Evolutionary conservation across 2,888 invertebrate genomes (phyloP), one percentile per base, ranked within the genome.

Genomic region (Lasius fuliginosus): DNA sequence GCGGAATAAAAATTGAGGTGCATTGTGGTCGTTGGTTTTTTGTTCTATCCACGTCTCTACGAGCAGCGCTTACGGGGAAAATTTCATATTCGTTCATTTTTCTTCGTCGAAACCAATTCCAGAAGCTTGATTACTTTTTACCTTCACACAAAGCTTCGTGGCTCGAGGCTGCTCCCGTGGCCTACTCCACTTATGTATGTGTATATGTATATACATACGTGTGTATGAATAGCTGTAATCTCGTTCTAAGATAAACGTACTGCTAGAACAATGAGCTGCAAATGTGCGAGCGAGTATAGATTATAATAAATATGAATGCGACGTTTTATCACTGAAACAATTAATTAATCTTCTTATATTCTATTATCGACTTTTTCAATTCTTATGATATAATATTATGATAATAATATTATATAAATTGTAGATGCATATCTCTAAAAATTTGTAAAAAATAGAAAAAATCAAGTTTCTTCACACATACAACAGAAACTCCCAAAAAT

Each of bases 41-140:
- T 82, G 87, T 85, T 85, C 69, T 53, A 60, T 69, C 81, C 46
- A 46, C 87, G 75, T 81, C 77, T 85, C 77, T 85, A 58, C 84
- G 85, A 83, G 69, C 85, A 81, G 73, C 88, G 92, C 91, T 92
- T 88, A 88, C 88, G 85, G 88, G 90, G 90, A 89, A 88, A 92
- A 91, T 90, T 91, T 92, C 89, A 87, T 90, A 87, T 90, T 91
- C 89, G 88, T 89, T 86, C 86, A 88, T 92, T 89, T 91, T 88
- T 87, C 49, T 74, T 75, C 49, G 62, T 77, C 62, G 58, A 86
- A 86, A 89, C 92, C 92, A 92, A 93, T 93, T 93, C 93, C 92
- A 92, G 93, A 90, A 93, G 93, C 93, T 92, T 92, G 92, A 93
- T 93, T 93, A 93, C 91, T 92, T 92, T 60, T 92, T 86, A 89